phyloP scores from a whole-genome alignment of 1,140 invertebrate species.

The Marisa cornuarietis region DNA sequence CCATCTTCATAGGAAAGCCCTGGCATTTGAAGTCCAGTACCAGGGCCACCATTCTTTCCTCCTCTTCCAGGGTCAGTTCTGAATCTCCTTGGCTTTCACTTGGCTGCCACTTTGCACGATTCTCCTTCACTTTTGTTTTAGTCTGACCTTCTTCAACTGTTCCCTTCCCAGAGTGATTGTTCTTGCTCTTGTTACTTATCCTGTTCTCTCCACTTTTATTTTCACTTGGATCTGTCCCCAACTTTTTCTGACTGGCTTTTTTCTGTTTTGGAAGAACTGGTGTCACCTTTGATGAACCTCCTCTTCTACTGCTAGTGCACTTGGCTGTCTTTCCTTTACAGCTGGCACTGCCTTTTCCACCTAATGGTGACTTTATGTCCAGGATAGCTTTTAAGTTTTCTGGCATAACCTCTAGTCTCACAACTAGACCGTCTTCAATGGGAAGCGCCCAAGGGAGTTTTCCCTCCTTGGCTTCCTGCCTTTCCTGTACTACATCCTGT shows the following conservation, averaged over 20 bases:
- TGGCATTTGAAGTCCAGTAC: slow-evolving; percentile 16
- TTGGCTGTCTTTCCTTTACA: too few species aligned
- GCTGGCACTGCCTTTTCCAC: too few species aligned
- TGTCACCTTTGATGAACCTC: too few species aligned
- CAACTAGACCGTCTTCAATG: too few species aligned
- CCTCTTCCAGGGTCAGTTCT: slow-evolving; percentile 19
- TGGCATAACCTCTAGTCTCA: too few species aligned
- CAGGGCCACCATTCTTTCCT: slow-evolving; percentile 4
- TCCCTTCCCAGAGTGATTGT: background rate
- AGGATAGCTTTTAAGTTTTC: too few species aligned
- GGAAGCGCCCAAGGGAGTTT: background rate
- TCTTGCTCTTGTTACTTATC: background rate
- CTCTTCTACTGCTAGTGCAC: too few species aligned
- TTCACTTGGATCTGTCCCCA: background rate
- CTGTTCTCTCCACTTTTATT: background rate
- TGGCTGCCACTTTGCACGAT: background rate
- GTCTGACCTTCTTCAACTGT: background rate
- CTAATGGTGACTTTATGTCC: too few species aligned
- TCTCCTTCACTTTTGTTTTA: background rate
- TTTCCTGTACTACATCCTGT: background rate
- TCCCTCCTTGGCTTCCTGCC: background rate
- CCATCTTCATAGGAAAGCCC: slow-evolving; percentile 13
- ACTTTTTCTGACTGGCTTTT: background rate
- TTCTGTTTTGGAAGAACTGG: too few species aligned
- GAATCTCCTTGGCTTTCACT: slow-evolving; percentile 11